Evolutionary conservation across 2,113 vertebrate species (phyloP), one percentile per base, ranked within the genome.

Genomic region (Dipodomys merriami): DNA sequence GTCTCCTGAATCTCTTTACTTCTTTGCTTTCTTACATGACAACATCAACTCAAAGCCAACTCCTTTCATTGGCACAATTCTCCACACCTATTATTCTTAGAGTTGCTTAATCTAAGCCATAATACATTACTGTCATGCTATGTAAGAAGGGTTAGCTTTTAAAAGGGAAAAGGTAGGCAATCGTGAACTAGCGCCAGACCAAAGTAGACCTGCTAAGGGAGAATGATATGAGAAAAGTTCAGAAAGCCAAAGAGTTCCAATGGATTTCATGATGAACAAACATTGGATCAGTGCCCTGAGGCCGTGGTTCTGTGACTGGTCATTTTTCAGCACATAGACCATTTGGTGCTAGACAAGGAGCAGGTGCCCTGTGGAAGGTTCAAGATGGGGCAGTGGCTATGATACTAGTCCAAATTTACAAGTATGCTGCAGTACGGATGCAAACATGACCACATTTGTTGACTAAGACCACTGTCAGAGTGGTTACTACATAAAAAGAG

Each of bases 1-100:
- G 33, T 39, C n/a, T 90, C 46, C 20, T 65, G 44, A 69, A 68
- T 93, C 2, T 60, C 71, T 44, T 87, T 62, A 62, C 64, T 73
- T 69, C 18, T 22, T 57, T 78, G 35, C 25, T 85, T 96, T 79
- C 44, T 30, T 65, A 15, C 15, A 27, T 81, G 62, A 81, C 19
- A 25, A n/a, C 46, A 65, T 81, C 11, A 13, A 7, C 65, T 67
- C 16, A 73, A n/a, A 78, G 86, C 65, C 74, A 92, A 60, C 7
- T 69, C 57, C 46, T 78, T 85, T 65, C 46, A 27, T 89, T 83
- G 33, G 88, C 79, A 85, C 65, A 33, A 10, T 35, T 67, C 29
- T 64, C 82, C 35, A 78, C 46, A 57, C 53, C 68, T 86, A 35
- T 72, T 91, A 39, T 86, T 89, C 72, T 81, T 84, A 77, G 46